Evolutionary conservation across 2,797 vertebrate species (phyloP).

Genomic region (Xiphorhynchus erythropygius): DNA sequence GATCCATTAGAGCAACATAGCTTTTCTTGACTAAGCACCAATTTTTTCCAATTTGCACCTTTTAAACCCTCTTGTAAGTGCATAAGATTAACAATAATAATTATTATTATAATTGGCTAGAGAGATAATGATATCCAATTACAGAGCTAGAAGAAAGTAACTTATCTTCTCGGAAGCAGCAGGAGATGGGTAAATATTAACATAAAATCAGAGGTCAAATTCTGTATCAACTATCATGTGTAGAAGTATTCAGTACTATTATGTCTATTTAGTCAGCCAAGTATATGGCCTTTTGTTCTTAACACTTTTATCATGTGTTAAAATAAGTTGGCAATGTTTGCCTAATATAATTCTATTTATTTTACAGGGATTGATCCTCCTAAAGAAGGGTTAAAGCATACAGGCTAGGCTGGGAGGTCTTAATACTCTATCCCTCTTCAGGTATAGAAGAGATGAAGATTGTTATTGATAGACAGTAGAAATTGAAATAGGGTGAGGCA

Average conservation of each 20-base stretch:
- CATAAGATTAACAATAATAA: background rate
- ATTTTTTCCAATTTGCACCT: background rate
- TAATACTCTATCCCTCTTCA: background rate
- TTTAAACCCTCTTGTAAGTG: background rate
- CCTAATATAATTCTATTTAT: background rate
- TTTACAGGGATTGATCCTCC: background rate
- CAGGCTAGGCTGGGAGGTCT: background rate
- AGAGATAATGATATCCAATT: background rate
- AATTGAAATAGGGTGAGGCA: background rate
- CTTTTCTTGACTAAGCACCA: background rate
- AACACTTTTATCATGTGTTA: background rate
- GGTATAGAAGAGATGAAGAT: background rate
- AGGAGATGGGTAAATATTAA: constrained; percentile 10
- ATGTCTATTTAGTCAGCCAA: background rate
- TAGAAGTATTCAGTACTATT: background rate
- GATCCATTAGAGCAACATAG: background rate
- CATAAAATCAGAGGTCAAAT: constrained; percentile 7
- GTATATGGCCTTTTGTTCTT: background rate
- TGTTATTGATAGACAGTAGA: background rate
- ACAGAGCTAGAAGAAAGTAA: background rate
- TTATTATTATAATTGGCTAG: background rate
- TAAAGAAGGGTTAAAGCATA: background rate
- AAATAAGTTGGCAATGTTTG: background rate
- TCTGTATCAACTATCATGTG: background rate
- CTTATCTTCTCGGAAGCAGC: background rate